Base-by-base conservation (phyloP, 2,797 vertebrate genomes). In the Vespertilio murinus region DNA sequence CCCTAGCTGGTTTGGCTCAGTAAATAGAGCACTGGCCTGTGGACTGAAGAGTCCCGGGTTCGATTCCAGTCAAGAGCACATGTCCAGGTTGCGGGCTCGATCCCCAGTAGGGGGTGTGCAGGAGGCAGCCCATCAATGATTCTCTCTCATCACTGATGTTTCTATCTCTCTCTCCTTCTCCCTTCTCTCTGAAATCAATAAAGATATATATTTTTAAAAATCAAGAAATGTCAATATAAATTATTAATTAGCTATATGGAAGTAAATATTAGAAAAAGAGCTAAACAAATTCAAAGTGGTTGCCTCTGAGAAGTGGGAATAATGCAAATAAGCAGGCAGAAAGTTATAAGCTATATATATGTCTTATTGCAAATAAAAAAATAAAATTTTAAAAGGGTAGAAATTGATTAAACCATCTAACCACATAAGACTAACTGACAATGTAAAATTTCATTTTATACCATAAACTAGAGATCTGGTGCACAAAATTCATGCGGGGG, bases 361-460 rank as follows among this genome's bases (percentile, higher is more conserved):
- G 8, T 28, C 67, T 23, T 70, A 74, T 7, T 59, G 10, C 8
- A 85, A 85, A 56, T 70, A 65, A 77, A 93, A 93, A 90, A 77
- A 35, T 45, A 10, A 33, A n/a, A 38, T 87, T 73, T 52, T 30
- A 47, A 85, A 82, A 64, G 33, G 56, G 14, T 7, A 88, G 45
- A 82, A 73, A 38, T 20, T 23, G 30, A 90, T 88, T 54, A 80
- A 89, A 64, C 23, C 22, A 80, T 22, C 20, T 28, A 81, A 93
- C 28, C 35, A 30, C 45, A 25, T 20, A 82, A 85, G 69, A 90
- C 11, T 77, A 77, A 77, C 11, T 59, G 40, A 88, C 65, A 54
- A 71, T 56, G 13, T 65, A 5, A 84, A 84, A 73, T 49, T 92
- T 88, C 69, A 88, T 56, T 87, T 90, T 69, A 85, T 54, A 61